Evolutionary conservation across 2,888 invertebrate genomes (phyloP), one percentile per base, ranked within the genome.

Genomic region (Hirtodrosophila confusa): DNA sequence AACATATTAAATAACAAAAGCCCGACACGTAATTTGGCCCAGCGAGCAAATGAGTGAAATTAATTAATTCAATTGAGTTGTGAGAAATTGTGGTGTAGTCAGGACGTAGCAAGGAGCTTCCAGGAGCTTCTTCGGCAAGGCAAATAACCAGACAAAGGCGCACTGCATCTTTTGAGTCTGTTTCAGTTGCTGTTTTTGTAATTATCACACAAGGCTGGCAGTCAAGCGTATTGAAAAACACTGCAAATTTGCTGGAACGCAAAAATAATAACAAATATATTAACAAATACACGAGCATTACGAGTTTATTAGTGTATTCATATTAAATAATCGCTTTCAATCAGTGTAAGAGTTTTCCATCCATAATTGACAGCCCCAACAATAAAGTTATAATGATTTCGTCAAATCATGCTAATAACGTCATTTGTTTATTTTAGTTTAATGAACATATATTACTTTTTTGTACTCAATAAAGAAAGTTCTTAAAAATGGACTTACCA

Each of bases 181-280:
- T 78, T 54, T 39, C 37, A 58, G 48, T 37, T 27, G 6, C 17
- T 17, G 17, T 17, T 69, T 41, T 51, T 70, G 54, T 39, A 31
- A 57, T 70, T 63, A 82, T 82, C 79, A 31, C 43, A 27, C 31
- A 50, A 54, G 77, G 57, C 49, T 58, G 61, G 39, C 53, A 48
- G 5, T 69, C 47, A 31, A 66, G 43, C 43, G 65, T 39, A 8
- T 17, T 40, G 36, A 60, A 45, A 43, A 62, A 55, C 51, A 63
- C 35, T 53, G 43, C 39, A 4, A 76, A 70, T 58, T 64, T 17
- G 51, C 54, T 69, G 54, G 23, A 62, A 63, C 45, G 60, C 47
- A 60, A 60, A 54, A 62, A 75, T 56, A 56, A 75, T 35, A 62
- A 45, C 24, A 75, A 45, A 63, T 41, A 41, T 11, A 41, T 45